Percentiles rank a stretch among this genome's conserved stretches.
These are phyloP conservation scores for Oeneis ivallda DNA, from an alignment of 2,888 invertebrate genomes.

Conservation along the genomic window DNA sequence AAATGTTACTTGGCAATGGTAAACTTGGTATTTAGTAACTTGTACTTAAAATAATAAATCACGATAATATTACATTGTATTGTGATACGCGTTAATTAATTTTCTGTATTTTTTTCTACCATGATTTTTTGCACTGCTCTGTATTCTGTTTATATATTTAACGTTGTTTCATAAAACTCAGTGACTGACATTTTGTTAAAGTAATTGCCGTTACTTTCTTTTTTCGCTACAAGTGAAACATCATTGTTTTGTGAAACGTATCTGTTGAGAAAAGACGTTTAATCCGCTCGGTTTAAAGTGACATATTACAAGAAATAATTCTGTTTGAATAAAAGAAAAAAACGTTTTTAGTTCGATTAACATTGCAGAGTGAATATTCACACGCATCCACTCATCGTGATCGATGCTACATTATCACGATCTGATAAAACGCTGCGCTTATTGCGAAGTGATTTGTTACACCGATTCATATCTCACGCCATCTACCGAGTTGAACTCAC, in stretches of 20 bases:
- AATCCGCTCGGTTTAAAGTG: slow-evolving; percentile 7
- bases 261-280: slow-evolving; percentile 5
- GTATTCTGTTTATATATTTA: no score
- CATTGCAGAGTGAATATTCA: slow-evolving; percentile 24
- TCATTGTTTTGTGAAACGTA: slow-evolving; percentile 16
- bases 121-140: background rate
- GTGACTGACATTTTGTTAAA: slow-evolving; percentile 6
- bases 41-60: background rate
- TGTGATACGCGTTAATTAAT: background rate
- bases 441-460: slow-evolving; percentile 40
- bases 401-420: slow-evolving; percentile 41
- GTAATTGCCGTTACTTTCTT: slow-evolving; percentile 13
- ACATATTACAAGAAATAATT: background rate
- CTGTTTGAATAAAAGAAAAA: background rate
- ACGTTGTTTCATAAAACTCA: slow-evolving; percentile 4
- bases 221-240: background rate
- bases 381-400: slow-evolving; percentile 30
- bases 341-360: background rate
- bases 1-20: no score
- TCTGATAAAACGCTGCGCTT: slow-evolving; percentile 34
- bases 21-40: no score
- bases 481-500: slow-evolving; percentile 23
- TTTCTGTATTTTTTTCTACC: background rate
- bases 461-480: slow-evolving; percentile 39
- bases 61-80: background rate